Evolutionary conservation across 2,113 vertebrate species (phyloP), one percentile per base, ranked within the genome.

Genomic region (Barnardius zonarius): DNA sequence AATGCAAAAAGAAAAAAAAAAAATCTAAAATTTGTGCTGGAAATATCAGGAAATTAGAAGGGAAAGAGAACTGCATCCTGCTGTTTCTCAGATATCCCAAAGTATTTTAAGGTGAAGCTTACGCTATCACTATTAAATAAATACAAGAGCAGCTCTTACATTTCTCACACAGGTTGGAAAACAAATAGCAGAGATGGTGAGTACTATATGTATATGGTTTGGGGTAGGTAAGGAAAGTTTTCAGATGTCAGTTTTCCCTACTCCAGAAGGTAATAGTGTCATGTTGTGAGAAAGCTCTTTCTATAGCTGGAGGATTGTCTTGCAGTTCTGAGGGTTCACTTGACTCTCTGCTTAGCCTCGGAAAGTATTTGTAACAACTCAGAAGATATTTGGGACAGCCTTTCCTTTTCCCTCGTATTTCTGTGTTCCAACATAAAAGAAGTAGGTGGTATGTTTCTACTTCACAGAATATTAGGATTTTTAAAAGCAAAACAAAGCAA

Each of bases 91-190:
- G 17, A 9, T 39, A 57, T 31, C n/a, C 33, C 46, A 35, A 17
- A 64, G 28, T 12, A 31, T 72, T 90, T 92, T 59, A 41, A 68
- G 48, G 10, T 64, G 28, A 75, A 75, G 11, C 33, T 78, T 61
- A 9, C 1, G 0, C 22, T 80, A 2, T 35, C 13, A 13, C 39
- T 70, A 0, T 67, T 33, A 68, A 82, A 88, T 46, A 41, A 6
- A 28, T 8, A 59, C 57, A 59, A 35, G 48, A 79, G 37, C 31
- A 83, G 30, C 25, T 76, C 46, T 85, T 68, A 19, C 0, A 2
- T 13, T 81, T 81, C 41, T 62, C 54, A 31, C 25, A n/a, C 12
- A 54, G 19, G 4, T 1, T 77, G 64, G 27, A n/a, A 87, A 72
- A 63, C 70, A 70, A 75, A 22, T 55, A 84, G 9, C 4, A 18